A percentile compares a stretch with the other conserved stretches of the same genome.
Evolutionary conservation across 2,888 invertebrate species (phyloP).

Genomic region (Boloria selene): DNA sequence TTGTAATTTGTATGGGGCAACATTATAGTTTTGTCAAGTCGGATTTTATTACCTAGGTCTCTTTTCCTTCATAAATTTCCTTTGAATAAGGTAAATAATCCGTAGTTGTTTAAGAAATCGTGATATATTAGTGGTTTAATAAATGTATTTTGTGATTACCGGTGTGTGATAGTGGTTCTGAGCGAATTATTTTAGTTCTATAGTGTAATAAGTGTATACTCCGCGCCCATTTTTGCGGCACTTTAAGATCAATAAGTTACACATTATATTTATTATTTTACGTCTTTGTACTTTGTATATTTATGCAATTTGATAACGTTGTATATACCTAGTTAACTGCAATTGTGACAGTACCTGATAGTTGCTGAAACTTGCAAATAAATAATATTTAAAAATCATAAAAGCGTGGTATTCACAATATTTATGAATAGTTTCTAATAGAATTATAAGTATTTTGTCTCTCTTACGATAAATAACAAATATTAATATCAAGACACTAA

Average conservation of each 20-base stretch:
- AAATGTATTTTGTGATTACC: constrained; percentile 23
- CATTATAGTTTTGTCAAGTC: constrained; percentile 43
- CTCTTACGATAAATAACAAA: no score
- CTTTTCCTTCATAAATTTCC: constrained; percentile 39
- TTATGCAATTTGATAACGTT: not conserved
- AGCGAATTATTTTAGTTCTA: constrained; percentile 34
- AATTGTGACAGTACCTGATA: no score
- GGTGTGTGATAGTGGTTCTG: constrained; percentile 40
- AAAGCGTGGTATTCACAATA: not conserved
- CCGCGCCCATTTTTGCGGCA: constrained; percentile 44
- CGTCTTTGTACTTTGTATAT: not conserved
- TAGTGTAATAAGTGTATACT: constrained; percentile 24
- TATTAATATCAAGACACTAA: not conserved
- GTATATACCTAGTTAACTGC: not conserved
- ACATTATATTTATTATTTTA: not conserved
- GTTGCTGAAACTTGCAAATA: not conserved
- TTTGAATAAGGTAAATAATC: constrained; percentile 61
- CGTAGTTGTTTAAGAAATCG: constrained; percentile 49
- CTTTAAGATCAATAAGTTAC: constrained; percentile 30
- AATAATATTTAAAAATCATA: not conserved
- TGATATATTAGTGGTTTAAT: constrained; percentile 38
- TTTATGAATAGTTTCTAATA: no score
- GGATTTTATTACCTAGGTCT: constrained; percentile 30
- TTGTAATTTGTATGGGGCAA: constrained; percentile 51
- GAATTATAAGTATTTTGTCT: no score